Base-by-base conservation (phyloP, 1,140 invertebrate species). In the Pissodes strobi region DNA sequence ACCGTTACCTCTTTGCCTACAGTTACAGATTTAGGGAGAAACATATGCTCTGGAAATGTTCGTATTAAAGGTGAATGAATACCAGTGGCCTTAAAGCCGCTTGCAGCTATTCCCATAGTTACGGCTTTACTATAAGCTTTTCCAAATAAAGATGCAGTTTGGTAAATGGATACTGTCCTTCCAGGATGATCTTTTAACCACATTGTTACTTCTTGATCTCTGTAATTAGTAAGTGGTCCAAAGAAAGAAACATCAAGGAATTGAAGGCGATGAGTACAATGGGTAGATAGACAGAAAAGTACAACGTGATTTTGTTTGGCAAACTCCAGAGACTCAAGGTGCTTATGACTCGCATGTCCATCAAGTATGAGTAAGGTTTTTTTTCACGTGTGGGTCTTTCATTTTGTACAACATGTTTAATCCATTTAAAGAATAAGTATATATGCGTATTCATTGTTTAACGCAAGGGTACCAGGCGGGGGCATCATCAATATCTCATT, bases 221-320 rank as follows among this genome's bases (percentile, higher is more conserved):
- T 77, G 25, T 55, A 68, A 10, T 57, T 74, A 18, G 73, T 72
- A 27, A 79, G 41, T 27, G 76, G 72, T 2, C 60, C 62, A 63
- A 78, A 78, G 41, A 79, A 67, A 41, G 62, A 61, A 37, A 79
- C 75, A 71, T 80, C 77, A 19, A 80, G 64, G 60, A 68, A n/a
- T n/a, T n/a, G n/a, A n/a, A n/a, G n/a, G n/a, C n/a, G n/a, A n/a
- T n/a, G n/a, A n/a, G n/a, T n/a, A 30, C 65, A 71, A 41, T 69
- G 69, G 9, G 60, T 10, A 2, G 64, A 63, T 34, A 71, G 51
- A 34, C 55, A 69, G 3, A 69, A 39, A 10, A 67, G 9, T 13
- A 70, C 43, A 17, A 66, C 49, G n/a, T 46, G n/a, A n/a, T n/a
- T n/a, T n/a, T n/a, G n/a, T n/a, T n/a, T n/a, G n/a, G n/a, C n/a